Evolutionary conservation across 2,888 invertebrate species (phyloP).

Genomic region (Phymatocera aterrima): DNA sequence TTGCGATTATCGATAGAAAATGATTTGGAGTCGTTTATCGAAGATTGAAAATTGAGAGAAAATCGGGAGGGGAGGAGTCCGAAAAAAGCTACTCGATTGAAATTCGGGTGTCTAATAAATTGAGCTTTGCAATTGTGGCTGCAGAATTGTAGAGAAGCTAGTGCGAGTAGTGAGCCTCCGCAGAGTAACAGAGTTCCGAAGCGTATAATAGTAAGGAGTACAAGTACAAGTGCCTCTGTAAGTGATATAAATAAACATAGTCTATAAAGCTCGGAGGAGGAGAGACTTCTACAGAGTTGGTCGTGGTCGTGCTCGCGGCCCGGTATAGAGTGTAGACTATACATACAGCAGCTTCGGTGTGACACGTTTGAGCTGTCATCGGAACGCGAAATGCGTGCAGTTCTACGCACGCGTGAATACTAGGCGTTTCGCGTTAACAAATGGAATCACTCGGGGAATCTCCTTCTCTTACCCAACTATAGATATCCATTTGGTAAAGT

Average conservation of each 20-base stretch:
- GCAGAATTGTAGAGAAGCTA: no score
- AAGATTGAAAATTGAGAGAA: no score
- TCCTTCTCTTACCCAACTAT: no score
- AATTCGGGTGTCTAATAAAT: neutral
- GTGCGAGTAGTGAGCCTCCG: neutral
- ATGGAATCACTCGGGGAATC: slow-evolving; percentile 34
- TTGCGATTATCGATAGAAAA: no score
- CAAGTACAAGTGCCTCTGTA: slow-evolving; percentile 25
- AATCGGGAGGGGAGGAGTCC: no score
- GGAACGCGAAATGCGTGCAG: slow-evolving; percentile 34
- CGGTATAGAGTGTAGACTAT: neutral
- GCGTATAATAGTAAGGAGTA: neutral
- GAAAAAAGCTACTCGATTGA: neutral
- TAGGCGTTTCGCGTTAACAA: slow-evolving; percentile 46
- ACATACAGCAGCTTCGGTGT: neutral
- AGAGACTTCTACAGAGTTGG: slow-evolving; percentile 13
- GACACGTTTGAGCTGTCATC: slow-evolving; percentile 40
- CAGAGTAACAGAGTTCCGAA: neutral
- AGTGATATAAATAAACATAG: slow-evolving; percentile 34
- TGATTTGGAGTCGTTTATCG: no score
- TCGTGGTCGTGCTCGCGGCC: neutral
- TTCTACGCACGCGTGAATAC: slow-evolving; percentile 1
- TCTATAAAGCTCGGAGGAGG: slow-evolving; percentile 26
- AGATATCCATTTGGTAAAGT: no score
- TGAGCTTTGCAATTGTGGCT: neutral